Base-by-base conservation (phyloP, 2,113 vertebrate species). In the Gallinago paraguaiae region DNA sequence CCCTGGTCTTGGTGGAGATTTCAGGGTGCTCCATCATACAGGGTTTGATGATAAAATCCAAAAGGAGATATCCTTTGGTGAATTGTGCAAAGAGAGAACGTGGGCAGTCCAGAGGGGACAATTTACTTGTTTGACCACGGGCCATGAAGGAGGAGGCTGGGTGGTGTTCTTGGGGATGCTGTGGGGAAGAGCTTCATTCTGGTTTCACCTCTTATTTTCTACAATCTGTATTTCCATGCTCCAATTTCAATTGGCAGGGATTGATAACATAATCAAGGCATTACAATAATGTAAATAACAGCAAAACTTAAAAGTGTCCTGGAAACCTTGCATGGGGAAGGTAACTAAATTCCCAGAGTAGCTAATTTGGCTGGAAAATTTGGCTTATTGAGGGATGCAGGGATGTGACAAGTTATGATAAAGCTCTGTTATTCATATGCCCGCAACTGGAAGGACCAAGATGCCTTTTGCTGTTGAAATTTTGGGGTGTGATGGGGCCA, bases 381-480 rank as follows among this genome's bases (percentile, higher is more conserved):
- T 16, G 45, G 11, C 23, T 69, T 30, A 2, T 27, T 11, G 14
- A 7, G 9, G 78, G 53, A 14, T 9, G 30, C n/a, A 41, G 84
- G 41, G 37, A 11, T 12, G 64, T 10, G 12, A 13, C 9, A 33
- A 11, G 50, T 43, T 6, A 8, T 10, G 67, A 45, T 57, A 13
- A 60, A 76, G 4, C 41, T 68, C 28, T 2, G 13, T 28, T 54
- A 24, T 50, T 17, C 11, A 20, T 20, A 2, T 48, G 53, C n/a
- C 65, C 60, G 39, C 24, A 18, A 19, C 71, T 20, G 70, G 45
- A 86, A 51, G 70, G n/a, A 35, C 30, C 9, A 31, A 1, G 3
- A 3, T 24, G 39, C 48, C 48, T 46, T 41, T 24, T 23, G 11
- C 24, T 3, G 0, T 3, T 17, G 53, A 23, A 14, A 27, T 70